Evolutionary conservation across 2,113 vertebrate species (phyloP).

Genomic region (Deroptyus accipitrinus): DNA sequence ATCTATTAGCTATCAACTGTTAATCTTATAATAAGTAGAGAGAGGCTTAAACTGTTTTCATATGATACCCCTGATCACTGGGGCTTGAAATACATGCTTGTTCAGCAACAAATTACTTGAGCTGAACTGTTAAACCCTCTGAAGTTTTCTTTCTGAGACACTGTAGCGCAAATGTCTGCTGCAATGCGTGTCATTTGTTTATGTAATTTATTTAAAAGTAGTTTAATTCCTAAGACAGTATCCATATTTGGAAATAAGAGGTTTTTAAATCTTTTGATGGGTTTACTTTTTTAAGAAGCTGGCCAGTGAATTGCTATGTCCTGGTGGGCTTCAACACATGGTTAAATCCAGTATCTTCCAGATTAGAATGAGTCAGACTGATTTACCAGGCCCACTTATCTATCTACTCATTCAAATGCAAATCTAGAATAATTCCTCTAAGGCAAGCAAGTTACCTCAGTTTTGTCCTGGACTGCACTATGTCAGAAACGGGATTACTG

Average conservation of each 20-base stretch:
- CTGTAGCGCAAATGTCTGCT: neutral
- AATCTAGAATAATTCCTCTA: neutral
- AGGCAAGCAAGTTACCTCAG: neutral
- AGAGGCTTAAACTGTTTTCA: conserved; percentile 14
- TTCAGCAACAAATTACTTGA: neutral
- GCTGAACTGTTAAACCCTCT: neutral
- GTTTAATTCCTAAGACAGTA: neutral
- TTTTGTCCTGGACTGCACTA: neutral
- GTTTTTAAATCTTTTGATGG: neutral
- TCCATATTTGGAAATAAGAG: neutral
- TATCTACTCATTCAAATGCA: neutral
- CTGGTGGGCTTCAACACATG: neutral
- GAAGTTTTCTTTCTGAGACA: neutral
- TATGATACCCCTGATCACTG: neutral
- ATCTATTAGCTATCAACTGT: conserved; percentile 11
- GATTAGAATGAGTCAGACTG: neutral
- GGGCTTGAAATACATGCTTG: conserved; percentile 20
- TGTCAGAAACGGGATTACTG: neutral
- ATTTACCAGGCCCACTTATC: neutral
- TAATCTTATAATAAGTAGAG: conserved; percentile 13
- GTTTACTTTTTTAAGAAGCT: neutral
- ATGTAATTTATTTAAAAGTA: neutral
- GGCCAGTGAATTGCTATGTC: neutral
- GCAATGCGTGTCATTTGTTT: neutral
- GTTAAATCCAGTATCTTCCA: neutral